Evolutionary conservation across 2,888 invertebrate genomes (phyloP).

Genomic region (Cerceris rybyensis): DNA sequence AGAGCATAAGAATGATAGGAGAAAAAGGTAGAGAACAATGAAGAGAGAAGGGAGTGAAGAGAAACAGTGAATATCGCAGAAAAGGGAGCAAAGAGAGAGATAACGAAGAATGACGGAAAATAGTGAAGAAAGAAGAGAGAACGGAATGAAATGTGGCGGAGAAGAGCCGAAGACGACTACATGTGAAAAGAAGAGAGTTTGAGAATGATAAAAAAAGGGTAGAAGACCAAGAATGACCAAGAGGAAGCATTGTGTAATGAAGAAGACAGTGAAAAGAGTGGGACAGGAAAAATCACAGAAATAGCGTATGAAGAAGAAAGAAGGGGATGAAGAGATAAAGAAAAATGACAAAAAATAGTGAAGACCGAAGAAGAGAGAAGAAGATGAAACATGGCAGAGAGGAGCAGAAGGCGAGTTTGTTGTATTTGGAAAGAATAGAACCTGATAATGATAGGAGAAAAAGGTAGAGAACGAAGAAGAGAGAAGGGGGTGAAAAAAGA

Average conservation of each 20-base stretch:
- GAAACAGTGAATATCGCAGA: too few relatives aligned
- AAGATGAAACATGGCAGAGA: background rate
- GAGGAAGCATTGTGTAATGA: too few relatives aligned
- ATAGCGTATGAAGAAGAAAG: background rate
- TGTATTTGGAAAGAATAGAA: too few relatives aligned
- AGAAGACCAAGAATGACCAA: too few relatives aligned
- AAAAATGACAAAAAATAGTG: too few relatives aligned
- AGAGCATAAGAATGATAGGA: too few relatives aligned
- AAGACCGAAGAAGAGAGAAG: background rate
- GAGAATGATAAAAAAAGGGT: too few relatives aligned
- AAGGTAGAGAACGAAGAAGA: background rate
- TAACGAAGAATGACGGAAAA: background rate
- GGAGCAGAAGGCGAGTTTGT: too few relatives aligned
- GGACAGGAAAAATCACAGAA: background rate
- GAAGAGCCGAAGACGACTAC: too few relatives aligned
- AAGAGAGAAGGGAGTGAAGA: too few relatives aligned
- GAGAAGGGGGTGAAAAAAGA: background rate
- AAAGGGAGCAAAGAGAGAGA: background rate
- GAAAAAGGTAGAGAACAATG: too few relatives aligned
- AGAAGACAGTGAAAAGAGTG: background rate
- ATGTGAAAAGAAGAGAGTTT: too few relatives aligned
- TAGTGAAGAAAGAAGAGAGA: background rate
- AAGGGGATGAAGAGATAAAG: background rate
- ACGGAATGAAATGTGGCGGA: background rate
- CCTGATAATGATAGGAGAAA: background rate